phyloP scores from a whole-genome alignment of 2,888 invertebrate species.

The Panzeria rudis region DNA sequence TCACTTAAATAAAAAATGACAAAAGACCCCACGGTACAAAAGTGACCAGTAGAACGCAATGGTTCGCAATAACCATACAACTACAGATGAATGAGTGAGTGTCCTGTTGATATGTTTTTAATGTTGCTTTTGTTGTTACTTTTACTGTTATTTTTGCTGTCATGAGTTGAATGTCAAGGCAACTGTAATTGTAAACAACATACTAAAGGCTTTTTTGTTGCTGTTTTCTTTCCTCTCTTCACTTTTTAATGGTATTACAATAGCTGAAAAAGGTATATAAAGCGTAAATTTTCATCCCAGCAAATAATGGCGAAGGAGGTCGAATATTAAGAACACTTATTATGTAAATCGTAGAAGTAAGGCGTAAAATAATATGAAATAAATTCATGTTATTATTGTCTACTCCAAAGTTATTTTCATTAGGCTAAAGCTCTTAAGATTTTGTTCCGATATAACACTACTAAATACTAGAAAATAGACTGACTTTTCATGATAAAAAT shows the following conservation, averaged over 20 bases:
- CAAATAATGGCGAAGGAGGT: neutral
- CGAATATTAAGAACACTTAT: neutral
- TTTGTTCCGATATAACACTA: no score
- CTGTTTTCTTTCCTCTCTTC: neutral
- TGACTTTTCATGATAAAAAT: no score
- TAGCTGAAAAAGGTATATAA: constrained; percentile 19
- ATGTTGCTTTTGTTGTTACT: constrained; percentile 24
- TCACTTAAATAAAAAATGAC: constrained; percentile 70
- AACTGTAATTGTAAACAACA: constrained; percentile 76
- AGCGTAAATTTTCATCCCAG: neutral
- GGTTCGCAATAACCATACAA: constrained; percentile 56
- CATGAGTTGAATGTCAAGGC: constrained; percentile 71
- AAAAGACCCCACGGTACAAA: constrained; percentile 69
- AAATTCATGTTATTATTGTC: neutral
- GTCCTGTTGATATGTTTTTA: constrained; percentile 48
- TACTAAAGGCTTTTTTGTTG: constrained; percentile 31
- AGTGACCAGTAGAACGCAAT: constrained; percentile 63
- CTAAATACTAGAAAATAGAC: no score
- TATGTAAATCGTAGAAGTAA: neutral
- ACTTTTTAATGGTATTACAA: constrained; percentile 65
- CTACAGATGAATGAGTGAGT: constrained; percentile 57
- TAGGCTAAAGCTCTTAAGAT: no score
- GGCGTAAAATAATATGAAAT: neutral
- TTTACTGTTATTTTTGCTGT: constrained; percentile 44
- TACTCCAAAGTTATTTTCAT: no score